These are phyloP conservation scores for Sussaba pulchella DNA, from an alignment of 2,888 invertebrate species.

Conservation along the genomic window DNA sequence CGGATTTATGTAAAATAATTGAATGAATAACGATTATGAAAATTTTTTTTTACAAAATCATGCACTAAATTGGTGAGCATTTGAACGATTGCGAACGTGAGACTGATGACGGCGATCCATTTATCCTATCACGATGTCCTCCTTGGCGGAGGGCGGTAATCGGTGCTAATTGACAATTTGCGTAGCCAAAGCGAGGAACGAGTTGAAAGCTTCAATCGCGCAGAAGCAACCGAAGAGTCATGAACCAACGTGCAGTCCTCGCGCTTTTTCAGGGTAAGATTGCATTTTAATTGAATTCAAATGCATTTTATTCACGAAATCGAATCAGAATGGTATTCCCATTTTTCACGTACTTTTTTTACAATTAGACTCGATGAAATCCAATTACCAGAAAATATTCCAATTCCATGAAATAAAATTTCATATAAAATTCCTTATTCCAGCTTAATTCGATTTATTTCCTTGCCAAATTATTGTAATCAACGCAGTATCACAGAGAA, in stretches of 20 bases:
- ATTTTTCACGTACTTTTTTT: not conserved
- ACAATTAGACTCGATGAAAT: no score
- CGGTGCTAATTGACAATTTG: conserved; percentile 47
- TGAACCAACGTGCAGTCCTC: conserved; percentile 33
- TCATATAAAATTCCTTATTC: not conserved
- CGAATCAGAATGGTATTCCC: not conserved
- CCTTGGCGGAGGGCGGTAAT: not conserved
- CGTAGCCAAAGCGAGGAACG: conserved; percentile 15
- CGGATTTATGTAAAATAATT: no score
- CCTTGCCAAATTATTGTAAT: no score
- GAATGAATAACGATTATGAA: no score
- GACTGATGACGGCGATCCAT: not conserved
- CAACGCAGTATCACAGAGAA: no score
- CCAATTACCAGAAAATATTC: not conserved
- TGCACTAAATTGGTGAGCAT: not conserved
- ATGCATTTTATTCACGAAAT: not conserved
- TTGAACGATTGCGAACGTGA: not conserved
- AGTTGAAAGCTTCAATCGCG: conserved; percentile 40
- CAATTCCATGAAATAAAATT: not conserved
- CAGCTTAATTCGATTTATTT: not conserved
- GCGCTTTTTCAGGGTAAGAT: conserved; percentile 48
- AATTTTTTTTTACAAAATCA: no score
- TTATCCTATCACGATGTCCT: conserved; percentile 21
- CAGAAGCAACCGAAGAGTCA: conserved; percentile 42
- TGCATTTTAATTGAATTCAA: not conserved